These are phyloP conservation scores for Diaperis boleti DNA, from an alignment of 2,888 invertebrate genomes.

Conservation along the genomic window DNA sequence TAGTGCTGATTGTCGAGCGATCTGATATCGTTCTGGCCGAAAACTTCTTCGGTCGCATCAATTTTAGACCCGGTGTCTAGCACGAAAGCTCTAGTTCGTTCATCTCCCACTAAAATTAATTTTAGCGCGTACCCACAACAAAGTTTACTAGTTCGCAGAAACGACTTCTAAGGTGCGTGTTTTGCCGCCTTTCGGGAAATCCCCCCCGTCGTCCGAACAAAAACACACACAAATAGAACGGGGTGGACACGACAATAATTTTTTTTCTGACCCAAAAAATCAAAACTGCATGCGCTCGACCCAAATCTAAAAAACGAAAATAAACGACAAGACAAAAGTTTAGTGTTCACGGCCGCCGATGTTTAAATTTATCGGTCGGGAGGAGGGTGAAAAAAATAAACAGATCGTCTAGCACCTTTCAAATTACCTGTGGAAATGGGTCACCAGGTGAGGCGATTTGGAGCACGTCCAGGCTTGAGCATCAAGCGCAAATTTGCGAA, in stretches of 20 bases:
- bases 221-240: not conserved
- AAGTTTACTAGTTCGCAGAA: constrained; percentile 31
- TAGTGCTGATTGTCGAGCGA: constrained; percentile 20
- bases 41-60: constrained; percentile 29
- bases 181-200: constrained; percentile 2
- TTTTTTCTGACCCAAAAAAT: not conserved
- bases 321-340: constrained; percentile 9
- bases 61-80: constrained; percentile 32
- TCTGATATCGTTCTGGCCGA: constrained; percentile 35
- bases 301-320: constrained; percentile 21
- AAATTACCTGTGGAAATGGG: constrained; percentile 35
- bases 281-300: constrained; percentile 5
- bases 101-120: constrained; percentile 43
- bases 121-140: constrained; percentile 31
- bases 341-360: constrained; percentile 18
- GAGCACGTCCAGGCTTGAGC: constrained; percentile 6
- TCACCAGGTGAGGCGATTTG: constrained; percentile 37
- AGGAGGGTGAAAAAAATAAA: constrained; percentile 34
- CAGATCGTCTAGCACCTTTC: constrained; percentile 20
- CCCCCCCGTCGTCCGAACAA: no score
- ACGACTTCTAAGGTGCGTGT: not conserved
- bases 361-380: not conserved
- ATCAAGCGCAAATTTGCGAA: constrained; percentile 2
- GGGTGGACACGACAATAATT: not conserved
- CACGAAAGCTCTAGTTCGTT: constrained; percentile 40